Evolutionary conservation across 2,113 vertebrate genomes (phyloP), one percentile per base, ranked within the genome.

Genomic region (Carassius auratus): DNA sequence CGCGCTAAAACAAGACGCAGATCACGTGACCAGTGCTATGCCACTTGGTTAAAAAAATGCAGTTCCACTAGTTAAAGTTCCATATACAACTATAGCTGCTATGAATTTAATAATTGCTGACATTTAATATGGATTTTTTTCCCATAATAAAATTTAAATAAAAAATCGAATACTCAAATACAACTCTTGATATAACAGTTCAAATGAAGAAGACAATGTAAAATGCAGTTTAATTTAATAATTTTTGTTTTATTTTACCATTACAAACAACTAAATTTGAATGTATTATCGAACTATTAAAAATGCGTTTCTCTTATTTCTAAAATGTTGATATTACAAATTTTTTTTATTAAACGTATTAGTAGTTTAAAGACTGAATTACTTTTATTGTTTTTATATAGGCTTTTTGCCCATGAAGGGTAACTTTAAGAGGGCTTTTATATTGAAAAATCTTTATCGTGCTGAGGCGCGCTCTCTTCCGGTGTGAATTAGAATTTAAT

Each of bases 1-100:
- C 83, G 87, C 87, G 88, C 88, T 19, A 79, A 89, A 87, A 85
- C 57, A n/a, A 48, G 61, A 30, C 6, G 14, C 0, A 2, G 50
- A 21, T 85, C 82, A 85, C 85, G 85, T 89, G 73, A 86, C 50
- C 0, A 7, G 8, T 0, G 14, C 15, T 8, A 3, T 13, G 3
- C 36, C 38, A 59, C 30, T 30, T 33, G 75, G 9, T 79, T 1
- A 30, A 42, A 42, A 80, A 1, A 68, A 68, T 26, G 64, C 15
- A 42, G 68, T 69, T 69, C 36, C 66, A 69, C 19, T 3, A 19
- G 3, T 42, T 42, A 71, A 5, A 42, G 42, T 42, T 12, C 12
- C 5, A 42, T 21, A n/a, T 42, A n/a, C 19, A 42, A n/a, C 36
- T 4, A n/a, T n/a, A 19, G 4, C 69, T 5, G 10, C 12, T 42